These are phyloP conservation scores for Aleiodes testaceus DNA, from an alignment of 2,888 invertebrate species.

Conservation along the genomic window DNA sequence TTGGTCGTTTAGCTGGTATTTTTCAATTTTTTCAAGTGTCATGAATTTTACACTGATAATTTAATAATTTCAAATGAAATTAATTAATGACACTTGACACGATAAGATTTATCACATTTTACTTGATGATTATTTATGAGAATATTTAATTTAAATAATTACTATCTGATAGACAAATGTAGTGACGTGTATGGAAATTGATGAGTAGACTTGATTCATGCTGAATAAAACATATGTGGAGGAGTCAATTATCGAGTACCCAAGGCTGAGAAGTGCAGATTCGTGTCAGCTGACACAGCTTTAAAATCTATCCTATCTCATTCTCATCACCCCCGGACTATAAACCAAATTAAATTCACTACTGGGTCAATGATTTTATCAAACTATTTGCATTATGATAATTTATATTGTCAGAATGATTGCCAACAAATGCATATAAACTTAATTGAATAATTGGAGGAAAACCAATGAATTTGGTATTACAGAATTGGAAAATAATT, in stretches of 20 bases:
- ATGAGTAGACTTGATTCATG: slow-evolving; percentile 24
- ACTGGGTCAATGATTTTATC: slow-evolving; percentile 26
- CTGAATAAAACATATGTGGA: slow-evolving; percentile 25
- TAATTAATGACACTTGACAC: background rate
- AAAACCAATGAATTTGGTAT: slow-evolving; percentile 16
- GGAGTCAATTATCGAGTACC: slow-evolving; percentile 30
- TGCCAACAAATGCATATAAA: slow-evolving; percentile 14
- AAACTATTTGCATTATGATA: slow-evolving; percentile 27
- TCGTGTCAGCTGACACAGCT: slow-evolving; percentile 28
- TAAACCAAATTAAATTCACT: background rate
- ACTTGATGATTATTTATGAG: background rate
- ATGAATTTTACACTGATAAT: background rate
- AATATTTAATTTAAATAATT: background rate
- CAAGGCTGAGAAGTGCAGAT: slow-evolving; percentile 27
- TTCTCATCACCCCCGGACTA: background rate
- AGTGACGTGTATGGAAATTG: slow-evolving; percentile 12
- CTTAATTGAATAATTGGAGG: slow-evolving; percentile 32
- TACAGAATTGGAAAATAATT: slow-evolving; percentile 43
- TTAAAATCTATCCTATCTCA: background rate
- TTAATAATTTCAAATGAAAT: slow-evolving; percentile 8
- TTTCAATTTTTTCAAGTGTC: slow-evolving; percentile 12
- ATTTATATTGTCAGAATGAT: slow-evolving; percentile 1
- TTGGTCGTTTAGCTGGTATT: slow-evolving; percentile 9
- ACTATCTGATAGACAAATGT: background rate
- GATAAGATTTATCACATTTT: background rate